Evolutionary conservation across 2,888 invertebrate genomes (phyloP).

Genomic region (Hypselothyrea guttata): DNA sequence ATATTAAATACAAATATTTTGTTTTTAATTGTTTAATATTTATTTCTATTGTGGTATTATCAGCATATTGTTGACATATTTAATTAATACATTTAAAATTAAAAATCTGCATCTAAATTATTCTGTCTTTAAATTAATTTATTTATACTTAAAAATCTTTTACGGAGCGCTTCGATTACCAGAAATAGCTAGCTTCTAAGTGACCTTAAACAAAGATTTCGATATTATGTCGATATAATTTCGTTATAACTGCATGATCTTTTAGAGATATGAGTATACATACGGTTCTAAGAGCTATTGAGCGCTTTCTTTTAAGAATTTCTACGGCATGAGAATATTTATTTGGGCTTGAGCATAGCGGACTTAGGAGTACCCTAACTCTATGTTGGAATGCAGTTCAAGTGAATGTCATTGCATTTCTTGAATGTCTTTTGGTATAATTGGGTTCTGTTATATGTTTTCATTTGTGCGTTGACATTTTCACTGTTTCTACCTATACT

Average conservation of each 20-base stretch:
- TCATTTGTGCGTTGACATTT: slow-evolving; percentile 24
- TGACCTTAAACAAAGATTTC: slow-evolving; percentile 8
- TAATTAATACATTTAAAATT: no score
- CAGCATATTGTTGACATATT: no score
- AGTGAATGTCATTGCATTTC: slow-evolving; percentile 40
- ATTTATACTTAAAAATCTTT: no score
- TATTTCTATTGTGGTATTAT: no score
- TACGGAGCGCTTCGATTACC: no score
- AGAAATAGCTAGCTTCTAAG: background rate
- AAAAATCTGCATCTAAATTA: no score
- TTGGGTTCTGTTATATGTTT: slow-evolving; percentile 1
- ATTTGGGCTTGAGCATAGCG: slow-evolving; percentile 17
- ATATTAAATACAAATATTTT: no score
- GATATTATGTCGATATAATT: slow-evolving; percentile 8
- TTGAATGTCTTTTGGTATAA: slow-evolving; percentile 1
- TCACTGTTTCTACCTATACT: slow-evolving; percentile 25
- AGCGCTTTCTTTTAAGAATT: slow-evolving; percentile 8
- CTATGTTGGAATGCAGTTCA: slow-evolving; percentile 23
- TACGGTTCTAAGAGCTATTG: slow-evolving; percentile 8
- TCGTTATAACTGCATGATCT: slow-evolving; percentile 30
- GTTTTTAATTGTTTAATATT: no score
- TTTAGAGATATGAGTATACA: slow-evolving; percentile 14
- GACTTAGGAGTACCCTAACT: slow-evolving; percentile 15
- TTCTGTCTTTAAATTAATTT: no score
- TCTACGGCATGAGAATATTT: slow-evolving; percentile 34